Percentiles rank a stretch among this genome's conserved stretches.
These are phyloP conservation scores for Agrypnia vestita DNA, from an alignment of 1,140 invertebrate genomes.

Conservation along the genomic window DNA sequence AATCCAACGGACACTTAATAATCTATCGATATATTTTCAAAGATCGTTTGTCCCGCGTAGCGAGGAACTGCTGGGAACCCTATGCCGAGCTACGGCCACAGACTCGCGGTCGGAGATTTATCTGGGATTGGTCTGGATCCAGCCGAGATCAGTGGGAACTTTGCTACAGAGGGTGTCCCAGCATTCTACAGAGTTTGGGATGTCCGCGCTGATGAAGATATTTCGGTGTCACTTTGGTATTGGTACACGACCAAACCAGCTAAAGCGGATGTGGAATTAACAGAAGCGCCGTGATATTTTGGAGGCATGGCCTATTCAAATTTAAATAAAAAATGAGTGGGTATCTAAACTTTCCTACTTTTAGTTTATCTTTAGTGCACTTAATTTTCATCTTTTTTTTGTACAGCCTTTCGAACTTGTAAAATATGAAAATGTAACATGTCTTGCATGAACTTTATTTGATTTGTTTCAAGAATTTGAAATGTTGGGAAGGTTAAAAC, in stretches of 20 bases:
- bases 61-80: too few relatives aligned
- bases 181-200: background rate
- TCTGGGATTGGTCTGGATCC: constrained; percentile 44
- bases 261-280: background rate
- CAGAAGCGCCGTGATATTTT: background rate
- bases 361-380: too few relatives aligned
- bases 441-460: too few relatives aligned
- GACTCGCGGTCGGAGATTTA: constrained; percentile 55
- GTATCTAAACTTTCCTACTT: background rate
- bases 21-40: too few relatives aligned
- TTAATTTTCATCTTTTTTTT: too few relatives aligned
- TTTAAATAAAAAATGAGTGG: background rate
- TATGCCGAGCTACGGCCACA: constrained; percentile 3
- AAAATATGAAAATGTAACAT: too few relatives aligned
- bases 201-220: constrained; percentile 2
- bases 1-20: too few relatives aligned
- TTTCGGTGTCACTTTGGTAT: constrained; percentile 12
- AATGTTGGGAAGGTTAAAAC: too few relatives aligned
- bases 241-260: background rate
- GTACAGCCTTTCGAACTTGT: too few relatives aligned
- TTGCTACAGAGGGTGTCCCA: background rate
- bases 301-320: background rate
- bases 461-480: too few relatives aligned
- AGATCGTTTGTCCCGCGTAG: too few relatives aligned
- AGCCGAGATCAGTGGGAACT: constrained; percentile 35